phyloP scores from a whole-genome alignment of 2,888 invertebrate genomes.

The Erebia epiphron region DNA sequence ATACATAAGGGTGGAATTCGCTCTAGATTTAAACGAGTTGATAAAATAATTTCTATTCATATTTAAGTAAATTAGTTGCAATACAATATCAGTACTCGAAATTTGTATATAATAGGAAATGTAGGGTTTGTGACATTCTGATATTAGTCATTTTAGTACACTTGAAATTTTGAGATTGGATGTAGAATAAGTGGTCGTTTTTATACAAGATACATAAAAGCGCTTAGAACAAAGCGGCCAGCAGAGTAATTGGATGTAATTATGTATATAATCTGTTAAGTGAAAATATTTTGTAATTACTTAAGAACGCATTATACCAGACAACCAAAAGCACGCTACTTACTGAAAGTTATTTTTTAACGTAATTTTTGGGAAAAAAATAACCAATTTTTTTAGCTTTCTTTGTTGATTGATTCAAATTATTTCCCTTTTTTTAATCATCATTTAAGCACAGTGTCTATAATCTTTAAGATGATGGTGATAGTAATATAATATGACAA shows the following conservation, averaged over 20 bases:
- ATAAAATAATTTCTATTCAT: not conserved
- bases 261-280: conserved; percentile 26
- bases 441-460: conserved; percentile 33
- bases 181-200: conserved; percentile 25
- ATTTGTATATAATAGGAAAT: conserved; percentile 10
- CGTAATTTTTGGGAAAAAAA: not conserved
- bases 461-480: conserved; percentile 33
- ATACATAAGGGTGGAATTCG: not conserved
- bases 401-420: not conserved
- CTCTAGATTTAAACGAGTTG: not conserved
- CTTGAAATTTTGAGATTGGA: conserved; percentile 19
- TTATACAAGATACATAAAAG: conserved; percentile 23
- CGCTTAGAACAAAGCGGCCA: conserved; percentile 12
- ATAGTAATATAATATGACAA: conserved; percentile 38
- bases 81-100: conserved; percentile 1
- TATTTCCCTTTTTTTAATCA: conserved; percentile 26
- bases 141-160: conserved; percentile 26
- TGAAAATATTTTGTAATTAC: conserved; percentile 25
- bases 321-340: not conserved
- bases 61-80: conserved; percentile 3
- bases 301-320: conserved; percentile 12
- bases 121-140: conserved; percentile 14
- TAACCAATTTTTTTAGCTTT: not conserved
- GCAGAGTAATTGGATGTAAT: conserved; percentile 21
- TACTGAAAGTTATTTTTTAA: not conserved